Conservation (phyloP, 2,797 vertebrate genomes). For the Adelosebastes latens region DNA sequence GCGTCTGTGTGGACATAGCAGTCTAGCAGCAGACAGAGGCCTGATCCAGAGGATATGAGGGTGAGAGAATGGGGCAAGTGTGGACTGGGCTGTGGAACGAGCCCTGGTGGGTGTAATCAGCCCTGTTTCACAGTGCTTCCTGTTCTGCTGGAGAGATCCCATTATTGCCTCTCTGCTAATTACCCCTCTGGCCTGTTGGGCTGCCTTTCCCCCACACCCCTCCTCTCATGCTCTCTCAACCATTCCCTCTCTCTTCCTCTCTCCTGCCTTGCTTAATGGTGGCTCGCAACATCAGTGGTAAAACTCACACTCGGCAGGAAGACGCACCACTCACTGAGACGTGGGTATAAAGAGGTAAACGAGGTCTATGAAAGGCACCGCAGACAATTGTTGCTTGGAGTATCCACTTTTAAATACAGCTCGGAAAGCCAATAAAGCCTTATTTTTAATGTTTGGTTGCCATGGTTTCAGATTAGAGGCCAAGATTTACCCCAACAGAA, state of each 20-base stretch:
- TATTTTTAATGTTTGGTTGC: conserved; percentile 26
- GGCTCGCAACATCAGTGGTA: conserved; percentile 58
- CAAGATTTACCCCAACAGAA: conserved; percentile 20
- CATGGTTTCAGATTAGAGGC: conserved; percentile 41
- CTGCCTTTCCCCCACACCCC: conserved; percentile 31
- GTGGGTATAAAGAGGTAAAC: conserved; percentile 30
- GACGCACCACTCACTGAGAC: conserved; percentile 9
- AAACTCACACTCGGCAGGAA: conserved; percentile 60
- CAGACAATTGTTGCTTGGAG: neutral
- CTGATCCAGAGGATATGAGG: conserved; percentile 64
- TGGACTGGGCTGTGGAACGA: conserved; percentile 58
- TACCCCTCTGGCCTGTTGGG: conserved; percentile 60
- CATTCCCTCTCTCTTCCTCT: conserved; percentile 25
- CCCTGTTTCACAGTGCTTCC: conserved; percentile 70
- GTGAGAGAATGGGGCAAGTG: conserved; percentile 67
- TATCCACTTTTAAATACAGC: conserved; percentile 7
- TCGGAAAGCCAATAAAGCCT: conserved; percentile 12
- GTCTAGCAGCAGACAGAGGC: conserved; percentile 54
- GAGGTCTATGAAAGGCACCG: conserved; percentile 21
- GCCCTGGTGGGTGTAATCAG: conserved; percentile 61
- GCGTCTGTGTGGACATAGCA: conserved; percentile 71
- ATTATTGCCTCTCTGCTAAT: conserved; percentile 79
- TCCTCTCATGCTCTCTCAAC: conserved; percentile 13
- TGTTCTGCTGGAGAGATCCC: conserved; percentile 72
- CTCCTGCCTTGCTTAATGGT: conserved; percentile 55